A percentile compares a stretch with the other conserved stretches of the same genome.
phyloP scores from a whole-genome alignment of 2,888 invertebrate genomes.

The Eristalinus aeneus region DNA sequence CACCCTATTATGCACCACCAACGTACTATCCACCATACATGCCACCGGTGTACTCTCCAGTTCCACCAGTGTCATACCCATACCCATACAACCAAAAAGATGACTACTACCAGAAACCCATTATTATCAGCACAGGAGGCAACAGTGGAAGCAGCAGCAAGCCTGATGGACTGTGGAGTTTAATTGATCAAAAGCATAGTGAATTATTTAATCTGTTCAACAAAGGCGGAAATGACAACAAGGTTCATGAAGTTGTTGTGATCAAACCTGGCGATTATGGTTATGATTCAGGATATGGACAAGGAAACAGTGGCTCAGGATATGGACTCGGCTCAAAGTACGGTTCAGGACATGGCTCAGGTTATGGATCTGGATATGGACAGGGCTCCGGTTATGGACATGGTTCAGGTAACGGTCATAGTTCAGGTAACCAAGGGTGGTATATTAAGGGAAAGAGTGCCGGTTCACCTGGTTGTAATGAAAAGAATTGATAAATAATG shows the following conservation, averaged over 20 bases:
- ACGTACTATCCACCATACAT: slow-evolving; percentile 30
- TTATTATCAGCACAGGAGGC: neutral
- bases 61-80: neutral
- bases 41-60: slow-evolving; percentile 15
- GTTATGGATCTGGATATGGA: neutral
- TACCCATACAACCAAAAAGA: slow-evolving; percentile 10
- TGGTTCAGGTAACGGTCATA: neutral
- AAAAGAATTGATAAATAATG: neutral
- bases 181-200: slow-evolving; percentile 38
- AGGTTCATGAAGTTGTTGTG: slow-evolving; percentile 10
- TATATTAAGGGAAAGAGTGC: neutral
- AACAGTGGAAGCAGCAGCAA: neutral
- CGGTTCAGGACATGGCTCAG: neutral
- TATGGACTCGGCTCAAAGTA: neutral
- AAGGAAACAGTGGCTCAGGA: neutral
- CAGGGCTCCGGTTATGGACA: neutral
- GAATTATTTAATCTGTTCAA: slow-evolving; percentile 24
- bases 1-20: slow-evolving; percentile 17
- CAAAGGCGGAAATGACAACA: neutral
- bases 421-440: neutral
- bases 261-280: slow-evolving; percentile 11
- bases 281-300: neutral
- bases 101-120: neutral
- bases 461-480: neutral
- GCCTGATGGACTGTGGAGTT: slow-evolving; percentile 28